A percentile compares a stretch with the other conserved stretches of the same genome.
Evolutionary conservation across 1,140 invertebrate species (phyloP).

Genomic region (Colletes latitarsis): DNA sequence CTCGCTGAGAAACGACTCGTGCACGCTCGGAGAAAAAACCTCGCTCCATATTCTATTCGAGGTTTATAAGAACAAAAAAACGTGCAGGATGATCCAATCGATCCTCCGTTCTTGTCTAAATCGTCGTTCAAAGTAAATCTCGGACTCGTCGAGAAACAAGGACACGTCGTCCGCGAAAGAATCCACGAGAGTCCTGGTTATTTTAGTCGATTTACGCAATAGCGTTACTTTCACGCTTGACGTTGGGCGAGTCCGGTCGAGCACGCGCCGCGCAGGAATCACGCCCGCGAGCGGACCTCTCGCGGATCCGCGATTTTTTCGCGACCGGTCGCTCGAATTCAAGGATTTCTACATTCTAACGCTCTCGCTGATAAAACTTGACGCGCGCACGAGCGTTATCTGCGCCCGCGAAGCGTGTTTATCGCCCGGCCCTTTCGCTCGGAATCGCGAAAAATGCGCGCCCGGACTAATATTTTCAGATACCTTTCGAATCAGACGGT

Average conservation of each 20-base stretch:
- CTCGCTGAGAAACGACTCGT: too few relatives aligned
- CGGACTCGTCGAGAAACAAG: background rate
- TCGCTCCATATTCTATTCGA: too few relatives aligned
- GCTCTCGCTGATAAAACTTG: conserved; percentile 52
- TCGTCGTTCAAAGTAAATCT: background rate
- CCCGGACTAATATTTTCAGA: background rate
- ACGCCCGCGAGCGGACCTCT: background rate
- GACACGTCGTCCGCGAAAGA: background rate
- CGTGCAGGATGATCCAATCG: too few relatives aligned
- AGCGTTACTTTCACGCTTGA: conserved; percentile 30
- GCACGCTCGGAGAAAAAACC: too few relatives aligned
- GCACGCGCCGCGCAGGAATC: background rate
- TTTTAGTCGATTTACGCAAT: conserved; percentile 1
- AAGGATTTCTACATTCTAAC: conserved; percentile 71
- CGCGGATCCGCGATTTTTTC: conserved; percentile 13
- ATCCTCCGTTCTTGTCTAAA: too few relatives aligned
- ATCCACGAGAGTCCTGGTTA: background rate
- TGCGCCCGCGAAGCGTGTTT: conserved; percentile 19
- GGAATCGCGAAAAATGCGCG: background rate
- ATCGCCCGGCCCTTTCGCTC: background rate
- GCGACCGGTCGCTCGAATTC: conserved; percentile 17
- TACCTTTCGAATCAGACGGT: background rate
- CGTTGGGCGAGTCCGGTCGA: background rate
- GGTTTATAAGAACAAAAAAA: too few relatives aligned
- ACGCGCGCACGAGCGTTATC: conserved; percentile 50